phyloP scores from a whole-genome alignment of 2,888 invertebrate genomes.

The Eledone cirrhosa region DNA sequence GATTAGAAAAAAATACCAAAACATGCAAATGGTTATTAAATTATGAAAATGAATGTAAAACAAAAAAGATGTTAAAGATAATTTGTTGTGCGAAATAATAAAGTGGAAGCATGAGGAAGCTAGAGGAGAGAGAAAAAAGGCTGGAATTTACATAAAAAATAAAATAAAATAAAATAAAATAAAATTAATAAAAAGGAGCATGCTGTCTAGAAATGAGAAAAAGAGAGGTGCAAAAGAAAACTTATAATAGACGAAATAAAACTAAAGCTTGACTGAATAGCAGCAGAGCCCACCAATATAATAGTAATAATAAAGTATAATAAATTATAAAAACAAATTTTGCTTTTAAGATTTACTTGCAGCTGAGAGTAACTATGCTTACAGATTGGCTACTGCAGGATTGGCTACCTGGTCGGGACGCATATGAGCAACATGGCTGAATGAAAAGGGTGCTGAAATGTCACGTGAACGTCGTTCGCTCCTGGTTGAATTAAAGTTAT shows the following conservation, averaged over 20 bases:
- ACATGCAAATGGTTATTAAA: neutral
- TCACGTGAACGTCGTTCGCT: slow-evolving; percentile 63
- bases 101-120: neutral
- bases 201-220: too few species aligned
- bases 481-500: slow-evolving; percentile 37
- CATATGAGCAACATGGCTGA: slow-evolving; percentile 98
- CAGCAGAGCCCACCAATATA: too few species aligned
- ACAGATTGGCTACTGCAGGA: slow-evolving; percentile 66
- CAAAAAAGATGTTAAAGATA: neutral
- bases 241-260: too few species aligned
- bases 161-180: too few species aligned
- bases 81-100: neutral
- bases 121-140: neutral
- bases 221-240: too few species aligned
- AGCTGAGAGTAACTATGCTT: slow-evolving; percentile 24
- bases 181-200: too few species aligned
- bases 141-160: neutral
- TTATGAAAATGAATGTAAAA: neutral
- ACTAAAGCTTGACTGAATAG: too few species aligned
- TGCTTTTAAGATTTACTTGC: neutral
- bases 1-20: neutral
- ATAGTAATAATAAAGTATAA: too few species aligned
- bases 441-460: slow-evolving; percentile 96
- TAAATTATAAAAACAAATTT: neutral
- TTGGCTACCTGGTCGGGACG: slow-evolving; percentile 82